These are phyloP conservation scores for Corythaixoides concolor DNA, from an alignment of 2,113 vertebrate genomes.

Conservation along the genomic window DNA sequence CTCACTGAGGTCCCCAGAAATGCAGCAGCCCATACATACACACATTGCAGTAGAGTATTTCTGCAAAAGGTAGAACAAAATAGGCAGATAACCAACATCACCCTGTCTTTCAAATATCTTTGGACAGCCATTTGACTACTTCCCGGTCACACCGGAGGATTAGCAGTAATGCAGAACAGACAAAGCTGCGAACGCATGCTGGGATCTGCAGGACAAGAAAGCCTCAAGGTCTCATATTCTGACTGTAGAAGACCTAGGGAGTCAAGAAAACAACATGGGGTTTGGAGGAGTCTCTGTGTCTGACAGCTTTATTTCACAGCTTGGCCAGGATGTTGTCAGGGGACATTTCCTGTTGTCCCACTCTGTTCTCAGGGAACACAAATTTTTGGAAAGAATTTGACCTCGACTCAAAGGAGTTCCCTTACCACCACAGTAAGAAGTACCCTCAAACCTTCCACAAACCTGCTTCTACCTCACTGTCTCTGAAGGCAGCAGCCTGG, in stretches of 20 bases:
- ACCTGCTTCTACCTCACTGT: not conserved
- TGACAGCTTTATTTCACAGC: not conserved
- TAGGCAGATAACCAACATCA: not conserved
- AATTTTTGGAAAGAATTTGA: not conserved
- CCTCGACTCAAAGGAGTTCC: not conserved
- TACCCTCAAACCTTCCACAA: not conserved
- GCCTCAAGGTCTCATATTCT: not conserved
- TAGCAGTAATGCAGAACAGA: not conserved
- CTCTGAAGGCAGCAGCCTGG: not conserved
- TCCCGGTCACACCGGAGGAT: not conserved
- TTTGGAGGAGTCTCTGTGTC: not conserved
- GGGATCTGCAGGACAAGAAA: not conserved
- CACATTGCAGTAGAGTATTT: not conserved
- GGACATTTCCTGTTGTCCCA: not conserved
- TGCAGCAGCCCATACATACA: not conserved
- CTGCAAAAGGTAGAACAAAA: not conserved
- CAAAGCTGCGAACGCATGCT: not conserved
- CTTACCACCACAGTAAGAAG: not conserved
- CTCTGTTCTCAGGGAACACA: not conserved
- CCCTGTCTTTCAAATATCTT: not conserved
- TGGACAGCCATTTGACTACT: not conserved
- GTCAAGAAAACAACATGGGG: not conserved
- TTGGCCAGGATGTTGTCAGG: not conserved
- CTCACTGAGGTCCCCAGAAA: not conserved
- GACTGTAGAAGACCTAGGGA: not conserved